A percentile compares a stretch with the other conserved stretches of the same genome.
Evolutionary conservation across 2,113 vertebrate species (phyloP).

Genomic region (Aythya baeri): DNA sequence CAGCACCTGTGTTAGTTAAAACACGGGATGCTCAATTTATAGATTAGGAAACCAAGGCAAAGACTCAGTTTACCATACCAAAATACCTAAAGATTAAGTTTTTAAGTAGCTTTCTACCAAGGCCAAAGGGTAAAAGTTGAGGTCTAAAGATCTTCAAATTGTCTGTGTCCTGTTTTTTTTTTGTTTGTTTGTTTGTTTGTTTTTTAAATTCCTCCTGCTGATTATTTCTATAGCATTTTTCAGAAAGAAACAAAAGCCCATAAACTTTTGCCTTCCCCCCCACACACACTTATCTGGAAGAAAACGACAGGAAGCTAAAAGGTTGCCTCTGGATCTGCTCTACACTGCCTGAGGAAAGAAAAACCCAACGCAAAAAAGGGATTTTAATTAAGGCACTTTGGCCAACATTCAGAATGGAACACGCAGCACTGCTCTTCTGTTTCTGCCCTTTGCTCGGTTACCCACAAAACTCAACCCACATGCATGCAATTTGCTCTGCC

Average conservation of each 20-base stretch:
- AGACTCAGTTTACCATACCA: background rate
- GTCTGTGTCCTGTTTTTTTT: background rate
- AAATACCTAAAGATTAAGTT: background rate
- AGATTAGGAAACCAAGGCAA: background rate
- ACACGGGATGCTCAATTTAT: background rate
- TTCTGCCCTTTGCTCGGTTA: slow-evolving; percentile 18
- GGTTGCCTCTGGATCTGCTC: background rate
- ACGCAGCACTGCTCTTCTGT: background rate
- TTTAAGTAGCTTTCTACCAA: background rate
- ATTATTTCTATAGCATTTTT: background rate
- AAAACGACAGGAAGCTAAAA: background rate
- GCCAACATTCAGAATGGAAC: background rate
- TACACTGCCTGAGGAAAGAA: background rate
- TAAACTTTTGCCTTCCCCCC: background rate
- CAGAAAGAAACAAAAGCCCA: background rate
- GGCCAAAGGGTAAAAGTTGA: background rate
- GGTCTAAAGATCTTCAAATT: background rate
- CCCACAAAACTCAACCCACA: background rate
- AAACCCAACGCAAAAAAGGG: background rate
- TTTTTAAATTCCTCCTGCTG: background rate
- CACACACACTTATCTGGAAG: background rate
- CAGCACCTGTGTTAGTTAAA: background rate
- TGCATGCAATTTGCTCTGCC: background rate
- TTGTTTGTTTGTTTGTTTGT: no score
- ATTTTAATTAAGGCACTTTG: background rate